Evolutionary conservation across 1,140 invertebrate genomes (phyloP), one percentile per base, ranked within the genome.

Genomic region (Anastrepha ludens): DNA sequence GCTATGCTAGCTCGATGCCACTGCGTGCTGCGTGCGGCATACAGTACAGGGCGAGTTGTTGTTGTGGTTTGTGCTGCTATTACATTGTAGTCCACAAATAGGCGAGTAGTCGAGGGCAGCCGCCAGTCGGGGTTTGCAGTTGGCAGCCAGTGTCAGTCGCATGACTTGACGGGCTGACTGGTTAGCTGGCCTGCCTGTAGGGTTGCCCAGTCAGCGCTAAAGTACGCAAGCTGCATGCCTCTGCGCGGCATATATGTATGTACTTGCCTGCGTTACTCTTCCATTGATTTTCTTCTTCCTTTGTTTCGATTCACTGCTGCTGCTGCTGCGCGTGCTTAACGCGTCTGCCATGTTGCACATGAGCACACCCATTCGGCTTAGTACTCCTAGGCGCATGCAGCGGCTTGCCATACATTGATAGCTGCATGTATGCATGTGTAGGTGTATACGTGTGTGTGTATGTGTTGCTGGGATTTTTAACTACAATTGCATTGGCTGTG

Each of bases 281-380:
- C 6, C 50, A 29, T 55, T 55, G 6, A 1, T 55, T 2, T 55
- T 55, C 50, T 8, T 55, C 50, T 8, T 55, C 50, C 11, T 29
- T 47, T 47, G 15, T 3, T 47, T 47, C 15, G 6, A 47, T 5
- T 60, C 3, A 17, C 39, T 20, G 58, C n/a, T 87, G 65, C 29
- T 39, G 86, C 74, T 78, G 65, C 41, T 41, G 55, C 55, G 9
- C 17, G 50, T 20, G 55, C 17, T 85, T 15, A 41, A 13, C 59
- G 39, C 78, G 74, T 62, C 44, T 85, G 44, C 62, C 87, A 88
- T 88, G 78, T 85, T 86, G 87, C 74, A 86, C 87, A 86, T 85
- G 81, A 88, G 85, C 87, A 88, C 87, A 70, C 47, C 74, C 74
- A 81, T 55, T 20, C 8, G 8, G 47, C 20, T 29, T 74, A 44